phyloP scores from a whole-genome alignment of 1,140 invertebrate genomes.

The Drosophila subpulchrella region DNA sequence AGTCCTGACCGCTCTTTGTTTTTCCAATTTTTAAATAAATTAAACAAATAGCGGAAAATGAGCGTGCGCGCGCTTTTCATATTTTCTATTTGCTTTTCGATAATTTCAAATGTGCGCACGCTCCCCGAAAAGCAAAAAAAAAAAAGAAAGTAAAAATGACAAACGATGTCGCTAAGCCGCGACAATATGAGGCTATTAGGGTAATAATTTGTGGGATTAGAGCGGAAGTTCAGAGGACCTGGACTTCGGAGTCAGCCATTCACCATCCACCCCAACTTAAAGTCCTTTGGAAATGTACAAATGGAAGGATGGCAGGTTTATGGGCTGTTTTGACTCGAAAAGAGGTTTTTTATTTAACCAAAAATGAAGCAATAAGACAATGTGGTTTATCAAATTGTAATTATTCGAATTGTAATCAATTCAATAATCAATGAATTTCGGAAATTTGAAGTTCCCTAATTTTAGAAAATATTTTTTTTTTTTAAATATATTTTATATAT shows the following conservation, averaged over 20 bases:
- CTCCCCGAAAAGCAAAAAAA: conserved; percentile 22
- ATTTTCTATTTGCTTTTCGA: conserved; percentile 71
- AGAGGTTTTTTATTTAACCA: not conserved
- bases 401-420: too few species aligned
- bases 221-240: conserved; percentile 5
- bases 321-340: conserved; percentile 2
- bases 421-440: too few species aligned
- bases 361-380: too few species aligned
- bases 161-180: conserved; percentile 73
- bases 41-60: conserved; percentile 56
- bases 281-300: not conserved
- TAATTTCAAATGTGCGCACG: conserved; percentile 54
- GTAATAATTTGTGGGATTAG: conserved; percentile 80
- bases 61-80: conserved; percentile 53
- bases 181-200: conserved; percentile 75
- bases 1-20: conserved; percentile 14
- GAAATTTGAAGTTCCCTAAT: too few species aligned
- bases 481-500: too few species aligned
- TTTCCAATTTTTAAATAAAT: conserved; percentile 62
- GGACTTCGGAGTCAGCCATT: not conserved
- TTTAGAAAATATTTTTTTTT: too few species aligned
- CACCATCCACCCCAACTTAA: conserved; percentile 7
- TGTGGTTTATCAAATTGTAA: too few species aligned
- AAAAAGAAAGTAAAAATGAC: conserved; percentile 28
- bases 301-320: not conserved